Percentiles rank a stretch among this genome's conserved stretches.
Evolutionary conservation across 1,140 invertebrate genomes (phyloP).

Genomic region (Bombus confusus): DNA sequence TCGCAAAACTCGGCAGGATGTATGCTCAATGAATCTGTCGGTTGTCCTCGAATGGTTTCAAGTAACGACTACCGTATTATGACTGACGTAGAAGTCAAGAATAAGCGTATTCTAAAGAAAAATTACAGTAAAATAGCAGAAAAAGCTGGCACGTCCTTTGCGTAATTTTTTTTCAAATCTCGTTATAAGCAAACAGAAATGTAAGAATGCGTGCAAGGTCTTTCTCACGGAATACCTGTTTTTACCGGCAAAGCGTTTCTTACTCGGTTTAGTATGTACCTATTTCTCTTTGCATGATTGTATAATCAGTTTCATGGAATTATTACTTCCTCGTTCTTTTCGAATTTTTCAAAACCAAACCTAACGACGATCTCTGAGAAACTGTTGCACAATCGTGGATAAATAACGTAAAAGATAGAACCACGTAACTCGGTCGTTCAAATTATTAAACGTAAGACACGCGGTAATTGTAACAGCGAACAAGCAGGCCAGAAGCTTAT

Average conservation of each 20-base stretch:
- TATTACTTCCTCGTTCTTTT: constrained; percentile 31
- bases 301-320: constrained; percentile 20
- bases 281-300: background rate
- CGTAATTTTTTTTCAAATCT: background rate
- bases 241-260: constrained; percentile 1
- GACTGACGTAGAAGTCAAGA: background rate
- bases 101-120: background rate
- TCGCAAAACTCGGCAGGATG: too few species aligned
- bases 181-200: background rate
- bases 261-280: background rate
- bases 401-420: too few species aligned
- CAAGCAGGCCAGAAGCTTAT: background rate
- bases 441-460: background rate
- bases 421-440: too few species aligned
- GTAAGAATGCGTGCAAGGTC: constrained; percentile 17
- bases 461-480: background rate
- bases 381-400: background rate
- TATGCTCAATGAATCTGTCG: too few species aligned
- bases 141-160: background rate
- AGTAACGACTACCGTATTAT: too few species aligned
- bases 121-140: background rate
- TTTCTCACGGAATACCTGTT: background rate
- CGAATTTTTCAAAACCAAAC: constrained; percentile 5
- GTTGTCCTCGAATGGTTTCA: too few species aligned
- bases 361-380: background rate